A percentile compares a stretch with the other conserved stretches of the same genome.
phyloP scores from a whole-genome alignment of 2,888 invertebrate genomes.

The Caradrina kadenii region DNA sequence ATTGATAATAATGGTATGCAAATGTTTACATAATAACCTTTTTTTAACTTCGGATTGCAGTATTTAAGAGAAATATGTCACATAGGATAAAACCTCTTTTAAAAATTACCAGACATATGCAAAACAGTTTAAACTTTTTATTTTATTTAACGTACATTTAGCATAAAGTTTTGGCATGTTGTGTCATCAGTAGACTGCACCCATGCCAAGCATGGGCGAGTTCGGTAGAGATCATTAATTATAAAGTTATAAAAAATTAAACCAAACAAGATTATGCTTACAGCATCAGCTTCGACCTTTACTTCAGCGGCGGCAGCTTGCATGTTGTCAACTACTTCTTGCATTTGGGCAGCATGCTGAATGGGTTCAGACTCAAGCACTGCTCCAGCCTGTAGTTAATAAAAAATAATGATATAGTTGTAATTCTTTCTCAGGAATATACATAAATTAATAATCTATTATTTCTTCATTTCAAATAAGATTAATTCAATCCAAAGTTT shows the following conservation, averaged over 20 bases:
- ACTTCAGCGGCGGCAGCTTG: conserved; percentile 81
- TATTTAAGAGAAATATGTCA: no score
- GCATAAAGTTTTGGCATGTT: no score
- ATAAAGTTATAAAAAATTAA: not conserved
- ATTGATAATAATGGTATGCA: not conserved
- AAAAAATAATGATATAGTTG: not conserved
- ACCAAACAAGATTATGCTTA: conserved; percentile 54
- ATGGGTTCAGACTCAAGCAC: conserved; percentile 86
- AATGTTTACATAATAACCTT: not conserved
- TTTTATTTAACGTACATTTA: no score
- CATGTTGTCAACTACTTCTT: conserved; percentile 80
- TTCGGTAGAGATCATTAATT: no score
- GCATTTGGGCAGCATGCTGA: conserved; percentile 85
- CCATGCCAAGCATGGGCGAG: no score
- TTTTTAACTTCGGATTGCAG: not conserved
- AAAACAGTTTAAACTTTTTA: no score
- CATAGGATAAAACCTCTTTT: no score
- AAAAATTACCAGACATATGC: no score
- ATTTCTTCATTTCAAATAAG: no score
- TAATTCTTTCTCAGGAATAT: not conserved
- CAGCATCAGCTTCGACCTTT: conserved; percentile 81
- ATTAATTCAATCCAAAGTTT: no score
- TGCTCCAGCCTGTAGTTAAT: conserved; percentile 76
- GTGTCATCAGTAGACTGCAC: no score
- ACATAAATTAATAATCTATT: not conserved